Evolutionary conservation across 2,888 invertebrate species (phyloP), one percentile per base, ranked within the genome.

Genomic region (Lepidonotus clava): DNA sequence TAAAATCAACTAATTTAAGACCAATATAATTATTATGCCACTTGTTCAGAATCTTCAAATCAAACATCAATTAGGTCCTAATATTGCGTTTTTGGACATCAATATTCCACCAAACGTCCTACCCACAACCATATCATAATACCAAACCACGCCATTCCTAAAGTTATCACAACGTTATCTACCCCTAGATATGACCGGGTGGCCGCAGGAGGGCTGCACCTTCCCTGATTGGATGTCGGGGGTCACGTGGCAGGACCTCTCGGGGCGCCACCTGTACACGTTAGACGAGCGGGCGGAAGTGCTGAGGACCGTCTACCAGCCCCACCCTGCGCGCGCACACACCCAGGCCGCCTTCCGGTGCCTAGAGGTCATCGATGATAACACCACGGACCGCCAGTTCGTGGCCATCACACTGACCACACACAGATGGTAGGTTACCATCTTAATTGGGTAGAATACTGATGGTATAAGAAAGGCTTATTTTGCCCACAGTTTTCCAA

Each of bases 161-260:
- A n/a, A n/a, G n/a, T n/a, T n/a, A n/a, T n/a, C n/a, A n/a, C n/a
- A n/a, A n/a, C n/a, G n/a, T n/a, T n/a, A n/a, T n/a, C n/a, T n/a
- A n/a, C 76, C 2, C 38, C 14, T 46, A 84, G 86, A 86, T 67
- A 51, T 36, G 34, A 83, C 67, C 38, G 86, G 86, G 8, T 86
- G 84, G 86, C 86, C 86, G 21, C 83, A 84, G 67, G 41, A 84
- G 66, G 41, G 41, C 41, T 86, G 86, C 66, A 51, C 66, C 28
- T 86, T 67, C 67, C 86, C 86, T 67, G 84, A 83, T 46, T 86
- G 86, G 86, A 53, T 86, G 46, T 83, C 84, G 11, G 46, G 76
- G 11, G 46, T 67, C 41, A 67, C 71, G 41, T 87, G 87, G 87
- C 77, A 85, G 24, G 87, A 87, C 34, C 87, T 87, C 41, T 85